Base-by-base conservation (phyloP, 2,797 vertebrate species). In the Tympanoctomys barrerae region DNA sequence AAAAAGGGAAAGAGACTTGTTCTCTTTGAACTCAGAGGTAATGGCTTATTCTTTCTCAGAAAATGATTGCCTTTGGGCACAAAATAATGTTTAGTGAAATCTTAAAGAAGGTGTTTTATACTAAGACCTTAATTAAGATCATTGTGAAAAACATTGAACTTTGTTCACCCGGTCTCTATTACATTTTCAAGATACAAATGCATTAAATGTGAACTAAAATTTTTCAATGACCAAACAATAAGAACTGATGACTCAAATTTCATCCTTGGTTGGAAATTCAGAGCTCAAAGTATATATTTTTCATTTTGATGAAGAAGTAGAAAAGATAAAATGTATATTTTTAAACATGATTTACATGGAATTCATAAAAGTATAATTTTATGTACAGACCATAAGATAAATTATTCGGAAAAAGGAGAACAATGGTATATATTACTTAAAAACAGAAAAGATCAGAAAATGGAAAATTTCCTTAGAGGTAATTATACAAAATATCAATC, bases 331-430 rank as follows among this genome's bases (percentile, higher is more conserved):
- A 91, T 75, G 14, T 31, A 95, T 42, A 92, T 93, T 62, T 46
- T 77, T 49, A 14, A 59, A 92, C 83, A 98, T 89, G 71, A 96
- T 75, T 96, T 97, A 75, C 90, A 97, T 98, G 96, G 95, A 83
- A 96, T 97, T 75, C 36, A 89, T 97, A 62, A 97, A 97, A 95
- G 24, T 12, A 85, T 33, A 79, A 64, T 22, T 96, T 97, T 94
- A 75, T 88, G 77, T 68, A 14, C 75, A 96, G 92, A 96, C 96
- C 22, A 87, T 70, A 96, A 95, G 18, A 88, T 42, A 97, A 64
- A 64, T 86, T 96, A 26, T 57, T 88, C 33, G 96, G 57, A 8
- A 91, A 93, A 96, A 94, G 31, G 77, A 94, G 49, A 59, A 94
- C 61, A 73, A 36, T 86, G 52, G 86, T n/a, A 77, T 1, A 71